Base-by-base conservation (phyloP, 2,113 vertebrate species). In the Bubalus kerabau region DNA sequence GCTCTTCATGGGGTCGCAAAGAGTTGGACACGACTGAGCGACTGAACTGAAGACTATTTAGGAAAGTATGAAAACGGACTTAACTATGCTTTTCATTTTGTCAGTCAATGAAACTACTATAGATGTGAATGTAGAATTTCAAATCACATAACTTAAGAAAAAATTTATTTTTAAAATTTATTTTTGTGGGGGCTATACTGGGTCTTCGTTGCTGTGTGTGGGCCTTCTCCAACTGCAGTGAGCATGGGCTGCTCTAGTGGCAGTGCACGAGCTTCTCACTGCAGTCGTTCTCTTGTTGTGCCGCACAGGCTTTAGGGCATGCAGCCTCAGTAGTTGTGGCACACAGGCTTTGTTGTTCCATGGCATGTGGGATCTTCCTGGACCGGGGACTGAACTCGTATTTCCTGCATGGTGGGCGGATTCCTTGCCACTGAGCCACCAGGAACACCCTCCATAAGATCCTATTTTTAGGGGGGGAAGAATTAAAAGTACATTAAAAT, bases 401-500 rank as follows among this genome's bases (percentile, higher is more conserved):
- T 43, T 43, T 43, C 36, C 71, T 76, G 10, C 23, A 7, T 76
- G 23, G 71, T 76, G 21, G 71, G 71, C 0, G 0, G 36, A 43
- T 43, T 76, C 6, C 71, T 76, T 76, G 36, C 6, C 23, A 26
- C 23, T 76, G 71, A 76, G 21, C 71, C 36, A 43, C 71, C 71
- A 76, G 71, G 23, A 26, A 43, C 36, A 76, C 71, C 36, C 21
- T 76, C 40, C 71, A 76, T 40, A 87, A 59, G 50, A 76, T 48
- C 30, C 43, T 43, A 24, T 28, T 32, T 94, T 90, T 56, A 5
- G 1, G 26, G 13, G 13, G n/a, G 9, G 24, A n/a, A 82, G 36
- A 85, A 76, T 86, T 80, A 67, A 84, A 94, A 90, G 43, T 36
- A 91, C 43, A 74, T 90, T 97, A 67, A 90, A 93, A 56, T 76